phyloP scores from a whole-genome alignment of 2,797 vertebrate species.

The Ctenosaura bakeri region DNA sequence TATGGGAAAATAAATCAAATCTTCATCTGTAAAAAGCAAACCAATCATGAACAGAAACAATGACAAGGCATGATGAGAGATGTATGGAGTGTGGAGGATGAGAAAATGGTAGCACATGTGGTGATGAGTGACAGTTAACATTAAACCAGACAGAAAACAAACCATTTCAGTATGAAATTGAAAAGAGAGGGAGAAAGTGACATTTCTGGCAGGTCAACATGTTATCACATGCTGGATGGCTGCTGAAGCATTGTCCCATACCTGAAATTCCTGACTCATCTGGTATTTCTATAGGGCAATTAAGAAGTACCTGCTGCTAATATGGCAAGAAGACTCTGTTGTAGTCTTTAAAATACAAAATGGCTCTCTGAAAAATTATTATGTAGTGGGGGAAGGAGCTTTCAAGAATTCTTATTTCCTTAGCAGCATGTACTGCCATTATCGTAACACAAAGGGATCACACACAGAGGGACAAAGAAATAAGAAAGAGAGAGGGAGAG shows the following conservation, averaged over 20 bases:
- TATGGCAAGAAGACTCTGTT: not conserved
- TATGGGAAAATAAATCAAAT: not conserved
- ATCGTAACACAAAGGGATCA: slow-evolving; percentile 20
- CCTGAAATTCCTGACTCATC: not conserved
- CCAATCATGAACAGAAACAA: slow-evolving; percentile 13
- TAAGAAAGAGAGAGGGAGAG: not conserved
- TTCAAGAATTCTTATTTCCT: slow-evolving; percentile 32
- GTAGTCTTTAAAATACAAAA: not conserved
- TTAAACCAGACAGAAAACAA: slow-evolving; percentile 10
- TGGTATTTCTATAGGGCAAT: not conserved
- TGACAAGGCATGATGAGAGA: not conserved
- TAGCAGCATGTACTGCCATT: slow-evolving; percentile 46
- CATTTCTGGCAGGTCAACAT: not conserved
- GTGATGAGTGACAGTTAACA: not conserved
- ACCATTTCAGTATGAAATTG: not conserved
- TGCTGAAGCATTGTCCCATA: not conserved
- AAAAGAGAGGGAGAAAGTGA: not conserved
- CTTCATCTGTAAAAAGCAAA: not conserved
- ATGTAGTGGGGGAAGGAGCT: slow-evolving; percentile 49
- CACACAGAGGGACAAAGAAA: slow-evolving; percentile 28
- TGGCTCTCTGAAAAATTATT: slow-evolving; percentile 37
- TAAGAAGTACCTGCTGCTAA: slow-evolving; percentile 20
- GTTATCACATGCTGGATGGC: not conserved
- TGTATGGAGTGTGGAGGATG: not conserved
- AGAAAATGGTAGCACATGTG: fast-evolving